Evolutionary conservation across 2,113 vertebrate genomes (phyloP).

Genomic region (Chloropsis cyanopogon): DNA sequence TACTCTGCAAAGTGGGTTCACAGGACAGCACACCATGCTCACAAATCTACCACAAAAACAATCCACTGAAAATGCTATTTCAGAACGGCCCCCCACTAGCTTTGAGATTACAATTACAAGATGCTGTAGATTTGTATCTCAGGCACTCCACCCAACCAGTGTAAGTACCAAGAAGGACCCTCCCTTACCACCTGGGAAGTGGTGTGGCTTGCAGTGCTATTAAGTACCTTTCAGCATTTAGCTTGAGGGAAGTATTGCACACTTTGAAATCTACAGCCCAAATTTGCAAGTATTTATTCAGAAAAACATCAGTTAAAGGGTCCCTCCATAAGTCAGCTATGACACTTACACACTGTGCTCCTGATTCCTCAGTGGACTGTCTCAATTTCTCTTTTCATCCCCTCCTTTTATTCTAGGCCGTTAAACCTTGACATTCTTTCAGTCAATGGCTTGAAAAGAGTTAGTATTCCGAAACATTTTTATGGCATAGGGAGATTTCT

Average conservation of each 20-base stretch:
- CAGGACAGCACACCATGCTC: neutral
- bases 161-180: neutral
- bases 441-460: neutral
- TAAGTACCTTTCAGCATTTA: neutral
- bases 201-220: neutral
- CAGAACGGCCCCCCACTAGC: neutral
- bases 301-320: neutral
- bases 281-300: neutral
- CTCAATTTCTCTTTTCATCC: neutral
- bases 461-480: neutral
- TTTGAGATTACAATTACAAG: neutral
- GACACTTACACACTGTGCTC: neutral
- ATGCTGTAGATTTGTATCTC: accelerated
- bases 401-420: neutral
- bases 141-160: neutral
- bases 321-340: neutral
- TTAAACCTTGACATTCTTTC: neutral
- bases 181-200: neutral
- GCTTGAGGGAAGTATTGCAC: neutral
- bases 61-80: neutral
- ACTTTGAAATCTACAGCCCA: neutral
- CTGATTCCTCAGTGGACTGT: neutral
- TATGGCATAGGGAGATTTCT: neutral
- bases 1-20: neutral
- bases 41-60: neutral